Percentiles rank a stretch among this genome's conserved stretches.
phyloP scores from a whole-genome alignment of 1,140 invertebrate species.

The honey bee (Apis mellifera) region Amel_HAv3.1 CM009938.2:7043501-7044000 shows the following conservation, averaged over 20 bases:
- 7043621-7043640: background rate
- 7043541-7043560: background rate
- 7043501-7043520: background rate
- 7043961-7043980: too few species aligned
- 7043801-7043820: constrained; percentile 79
- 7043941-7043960: too few species aligned
- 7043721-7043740: constrained; percentile 85
- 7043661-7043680: background rate
- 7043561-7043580: background rate
- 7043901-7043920: too few species aligned
- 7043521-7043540: background rate
- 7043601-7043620: background rate
- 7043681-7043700: constrained; percentile 40
- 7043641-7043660: background rate
- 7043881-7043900: too few species aligned
- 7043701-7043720: constrained; percentile 85
- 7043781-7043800: constrained; percentile 83
- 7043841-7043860: background rate
- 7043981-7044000: too few species aligned
- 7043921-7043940: too few species aligned
- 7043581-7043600: background rate
- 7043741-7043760: constrained; percentile 84
- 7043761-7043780: constrained; percentile 85
- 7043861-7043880: too few species aligned
- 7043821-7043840: constrained; percentile 57